Conservation (phyloP, 1,140 invertebrate species). For the Aradophagus sp. region DNA sequence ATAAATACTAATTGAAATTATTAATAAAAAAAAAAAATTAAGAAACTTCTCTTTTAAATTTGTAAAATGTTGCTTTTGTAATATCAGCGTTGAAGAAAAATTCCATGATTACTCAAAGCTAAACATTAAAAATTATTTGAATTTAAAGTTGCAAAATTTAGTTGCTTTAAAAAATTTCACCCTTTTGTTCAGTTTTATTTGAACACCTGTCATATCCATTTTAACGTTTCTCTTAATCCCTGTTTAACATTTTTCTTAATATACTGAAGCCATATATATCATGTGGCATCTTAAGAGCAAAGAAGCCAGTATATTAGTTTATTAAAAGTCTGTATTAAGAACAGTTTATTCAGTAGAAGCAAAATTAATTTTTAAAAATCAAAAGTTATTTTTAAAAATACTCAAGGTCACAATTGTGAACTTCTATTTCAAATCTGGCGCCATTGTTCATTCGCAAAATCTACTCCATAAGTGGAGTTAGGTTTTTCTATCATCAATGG, state of each 20-base stretch:
- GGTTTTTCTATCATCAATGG: slow-evolving; percentile 19
- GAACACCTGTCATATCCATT: slow-evolving; percentile 9
- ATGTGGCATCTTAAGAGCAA: slow-evolving; percentile 24
- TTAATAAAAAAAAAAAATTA: too few species aligned
- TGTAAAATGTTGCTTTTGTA: too few species aligned
- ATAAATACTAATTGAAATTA: too few species aligned
- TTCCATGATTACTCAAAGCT: too few species aligned
- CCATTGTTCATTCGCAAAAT: slow-evolving; percentile 37
- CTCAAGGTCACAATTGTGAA: too few species aligned
- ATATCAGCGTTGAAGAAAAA: too few species aligned
- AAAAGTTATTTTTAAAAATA: too few species aligned
- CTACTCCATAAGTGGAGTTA: neutral
- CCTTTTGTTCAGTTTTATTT: neutral
- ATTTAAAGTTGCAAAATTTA: too few species aligned
- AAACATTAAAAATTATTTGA: too few species aligned
- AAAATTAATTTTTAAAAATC: slow-evolving; percentile 36
- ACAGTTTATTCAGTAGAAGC: slow-evolving; percentile 18
- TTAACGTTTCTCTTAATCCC: slow-evolving; percentile 15
- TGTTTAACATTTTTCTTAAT: slow-evolving; percentile 36
- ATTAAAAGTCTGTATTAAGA: slow-evolving; percentile 41
- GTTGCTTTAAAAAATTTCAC: too few species aligned
- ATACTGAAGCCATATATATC: slow-evolving; percentile 32
- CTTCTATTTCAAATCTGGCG: neutral
- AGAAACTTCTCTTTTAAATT: too few species aligned
- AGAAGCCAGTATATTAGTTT: slow-evolving; percentile 43